Conservation (phyloP, 2,888 invertebrate genomes). For the Epirrita christyi region DNA sequence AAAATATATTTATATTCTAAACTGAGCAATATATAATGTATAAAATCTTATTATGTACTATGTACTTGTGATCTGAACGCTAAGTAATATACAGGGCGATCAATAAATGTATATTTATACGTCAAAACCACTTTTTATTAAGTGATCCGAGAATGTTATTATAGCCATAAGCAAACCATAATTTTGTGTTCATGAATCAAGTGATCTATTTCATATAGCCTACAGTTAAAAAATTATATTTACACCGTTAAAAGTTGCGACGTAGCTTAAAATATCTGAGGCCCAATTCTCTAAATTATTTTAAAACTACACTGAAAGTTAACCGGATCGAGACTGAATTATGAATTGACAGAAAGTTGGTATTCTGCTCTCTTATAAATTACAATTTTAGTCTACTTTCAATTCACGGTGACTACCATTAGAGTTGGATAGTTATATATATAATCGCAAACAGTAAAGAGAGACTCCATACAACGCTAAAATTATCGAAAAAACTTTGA, state of each 20-base stretch:
- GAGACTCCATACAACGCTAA: no score
- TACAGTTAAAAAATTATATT: constrained; percentile 54
- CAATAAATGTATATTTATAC: constrained; percentile 60
- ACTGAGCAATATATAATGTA: constrained; percentile 64
- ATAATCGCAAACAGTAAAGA: no score
- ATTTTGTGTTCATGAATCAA: constrained; percentile 67
- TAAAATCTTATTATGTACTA: constrained; percentile 47
- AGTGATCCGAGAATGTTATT: constrained; percentile 54
- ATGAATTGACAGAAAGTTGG: no score
- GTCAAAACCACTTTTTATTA: constrained; percentile 38
- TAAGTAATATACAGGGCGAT: constrained; percentile 57
- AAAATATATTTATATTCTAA: constrained; percentile 46
- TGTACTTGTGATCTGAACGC: constrained; percentile 61
- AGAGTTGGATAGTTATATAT: no score
- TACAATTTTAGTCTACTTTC: no score
- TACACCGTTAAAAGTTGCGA: constrained; percentile 46
- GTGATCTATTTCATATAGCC: constrained; percentile 56
- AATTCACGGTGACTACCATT: no score
- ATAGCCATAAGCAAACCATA: constrained; percentile 64
- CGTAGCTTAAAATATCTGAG: constrained; percentile 20
- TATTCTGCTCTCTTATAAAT: no score
- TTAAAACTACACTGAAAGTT: no score
- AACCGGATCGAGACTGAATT: no score
- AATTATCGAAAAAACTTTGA: no score
- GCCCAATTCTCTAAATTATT: no score